Evolutionary conservation across 1,140 invertebrate genomes (phyloP), one percentile per base, ranked within the genome.

Genomic region (Caenorhabditis remanei): DNA sequence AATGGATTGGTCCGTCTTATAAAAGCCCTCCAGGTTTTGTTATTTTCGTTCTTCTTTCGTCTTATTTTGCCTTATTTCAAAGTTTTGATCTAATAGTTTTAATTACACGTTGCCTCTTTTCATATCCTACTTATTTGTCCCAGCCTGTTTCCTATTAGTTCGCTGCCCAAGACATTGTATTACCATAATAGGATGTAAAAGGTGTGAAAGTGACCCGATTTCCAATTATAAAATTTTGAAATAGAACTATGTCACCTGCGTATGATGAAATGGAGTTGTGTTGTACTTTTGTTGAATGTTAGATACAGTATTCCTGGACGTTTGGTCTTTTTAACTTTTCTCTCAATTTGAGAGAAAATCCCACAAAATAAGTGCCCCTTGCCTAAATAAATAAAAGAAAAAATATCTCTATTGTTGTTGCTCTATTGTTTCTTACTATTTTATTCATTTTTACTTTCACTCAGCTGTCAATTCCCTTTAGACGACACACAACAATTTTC

Each of bases 151-250:
- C 21, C 56, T 58, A 58, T 58, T 58, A 21, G 9, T 53, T 53
- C 16, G 50, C 50, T 16, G 32, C 32, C 50, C 11, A 53, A 11
- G 21, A 58, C 50, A 53, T 53, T 75, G 41, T 19, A 46, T 75
- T 46, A 48, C 16, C 24, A 46, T 46, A 46, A 75, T 75, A 6
- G 67, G 32, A 41, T n/a, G 58, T 61, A 32, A 61, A n/a, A 46
- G 41, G 67, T 75, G 67, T 75, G 67, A 75, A 46, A 75, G 41
- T 75, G 41, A 75, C 67, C 32, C 67, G 41, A n/a, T 75, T 75
- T 75, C 41, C 13, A 46, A 75, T 32, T 40, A 65, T 40, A 40
- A 65, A 4, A 3, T 8, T 9, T 65, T 13, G 21, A 14, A 65
- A 40, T 40, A 7, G 63, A 40, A 75, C n/a, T 75, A 46, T 24